Conservation (phyloP, 2,113 vertebrate genomes). For the Hirundichthys speculiger region DNA sequence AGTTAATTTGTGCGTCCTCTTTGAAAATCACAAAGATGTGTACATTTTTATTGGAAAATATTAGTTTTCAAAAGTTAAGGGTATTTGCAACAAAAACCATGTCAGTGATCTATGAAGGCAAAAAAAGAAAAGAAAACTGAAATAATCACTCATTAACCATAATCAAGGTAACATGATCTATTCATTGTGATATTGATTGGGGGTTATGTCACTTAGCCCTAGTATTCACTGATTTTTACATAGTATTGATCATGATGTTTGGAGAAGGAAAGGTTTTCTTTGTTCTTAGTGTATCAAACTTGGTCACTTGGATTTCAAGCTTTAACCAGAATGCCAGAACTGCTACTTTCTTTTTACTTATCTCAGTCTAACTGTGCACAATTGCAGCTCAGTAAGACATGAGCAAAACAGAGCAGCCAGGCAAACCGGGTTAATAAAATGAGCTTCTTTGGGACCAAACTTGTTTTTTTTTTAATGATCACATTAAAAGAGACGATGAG, state of each 20-base stretch:
- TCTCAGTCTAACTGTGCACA: constrained; percentile 10
- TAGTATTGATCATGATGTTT: background rate
- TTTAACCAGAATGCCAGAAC: constrained; percentile 35
- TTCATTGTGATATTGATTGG: too few relatives aligned
- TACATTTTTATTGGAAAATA: too few relatives aligned
- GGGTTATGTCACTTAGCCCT: too few relatives aligned
- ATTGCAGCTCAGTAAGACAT: constrained; percentile 5
- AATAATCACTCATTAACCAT: too few relatives aligned
- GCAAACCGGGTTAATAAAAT: constrained; percentile 2
- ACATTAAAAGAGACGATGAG: too few relatives aligned
- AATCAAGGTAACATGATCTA: too few relatives aligned
- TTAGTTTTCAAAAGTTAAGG: too few relatives aligned
- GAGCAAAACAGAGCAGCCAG: constrained; percentile 1
- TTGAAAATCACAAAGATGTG: too few relatives aligned
- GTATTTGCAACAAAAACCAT: too few relatives aligned
- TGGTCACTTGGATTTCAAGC: constrained; percentile 11
- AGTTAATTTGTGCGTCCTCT: too few relatives aligned
- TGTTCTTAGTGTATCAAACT: constrained; percentile 31
- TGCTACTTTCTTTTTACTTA: constrained; percentile 18
- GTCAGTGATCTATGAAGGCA: too few relatives aligned
- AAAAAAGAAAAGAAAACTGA: too few relatives aligned
- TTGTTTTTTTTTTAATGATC: background rate
- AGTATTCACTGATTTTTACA: background rate
- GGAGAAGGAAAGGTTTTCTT: constrained; percentile 3
- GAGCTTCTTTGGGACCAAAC: background rate